Conservation (phyloP, 2,797 vertebrate genomes). For the Sebastes matsubarae region DNA sequence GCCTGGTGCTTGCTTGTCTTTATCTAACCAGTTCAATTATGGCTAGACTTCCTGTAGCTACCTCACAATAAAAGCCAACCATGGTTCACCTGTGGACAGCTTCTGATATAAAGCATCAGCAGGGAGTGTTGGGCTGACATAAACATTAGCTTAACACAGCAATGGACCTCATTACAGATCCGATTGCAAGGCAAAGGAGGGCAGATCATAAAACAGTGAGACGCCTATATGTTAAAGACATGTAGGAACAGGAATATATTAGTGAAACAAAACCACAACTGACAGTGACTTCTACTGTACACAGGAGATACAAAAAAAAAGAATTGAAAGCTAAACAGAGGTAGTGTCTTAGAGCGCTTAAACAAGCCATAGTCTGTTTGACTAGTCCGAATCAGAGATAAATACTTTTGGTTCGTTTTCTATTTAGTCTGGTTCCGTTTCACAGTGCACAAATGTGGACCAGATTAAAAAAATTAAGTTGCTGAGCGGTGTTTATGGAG, state of each 20-base stretch:
- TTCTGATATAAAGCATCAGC: background rate
- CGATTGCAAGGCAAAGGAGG: background rate
- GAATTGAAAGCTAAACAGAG: background rate
- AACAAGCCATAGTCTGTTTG: too few species aligned
- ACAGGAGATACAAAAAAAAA: too few species aligned
- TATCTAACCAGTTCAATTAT: conserved; percentile 1
- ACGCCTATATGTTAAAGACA: background rate
- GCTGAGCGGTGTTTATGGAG: too few species aligned
- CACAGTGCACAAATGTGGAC: too few species aligned
- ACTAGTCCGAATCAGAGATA: too few species aligned
- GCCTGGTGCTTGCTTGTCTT: background rate
- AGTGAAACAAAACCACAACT: background rate
- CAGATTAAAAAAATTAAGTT: too few species aligned
- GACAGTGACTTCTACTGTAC: background rate
- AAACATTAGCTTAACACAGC: conserved; percentile 4
- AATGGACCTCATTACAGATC: conserved; percentile 8
- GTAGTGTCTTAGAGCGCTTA: background rate
- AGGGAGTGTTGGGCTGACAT: conserved; percentile 1
- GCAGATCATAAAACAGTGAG: conserved; percentile 4
- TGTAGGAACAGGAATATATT: background rate
- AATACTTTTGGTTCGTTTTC: too few species aligned
- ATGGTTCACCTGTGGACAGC: conserved; percentile 9
- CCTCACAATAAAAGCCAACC: background rate
- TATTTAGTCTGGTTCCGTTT: too few species aligned
- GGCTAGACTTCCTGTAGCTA: background rate